Evolutionary conservation across 2,113 vertebrate species (phyloP).

Genomic region (Oncorhynchus masou): DNA sequence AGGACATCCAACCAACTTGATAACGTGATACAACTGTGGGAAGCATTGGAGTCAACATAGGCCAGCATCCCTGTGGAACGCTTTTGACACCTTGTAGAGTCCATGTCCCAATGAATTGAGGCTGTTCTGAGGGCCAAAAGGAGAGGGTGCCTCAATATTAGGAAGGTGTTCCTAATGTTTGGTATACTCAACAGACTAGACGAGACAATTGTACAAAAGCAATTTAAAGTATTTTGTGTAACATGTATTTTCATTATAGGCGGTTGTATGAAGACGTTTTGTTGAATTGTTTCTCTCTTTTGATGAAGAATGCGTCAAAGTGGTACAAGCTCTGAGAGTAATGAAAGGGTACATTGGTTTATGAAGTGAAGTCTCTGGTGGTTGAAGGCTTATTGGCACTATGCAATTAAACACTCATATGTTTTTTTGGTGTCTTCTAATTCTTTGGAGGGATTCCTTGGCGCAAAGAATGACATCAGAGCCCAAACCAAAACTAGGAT

Average conservation of each 20-base stretch:
- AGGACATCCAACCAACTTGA: too few species aligned
- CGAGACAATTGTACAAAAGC: not conserved
- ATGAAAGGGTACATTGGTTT: slow-evolving; percentile 60
- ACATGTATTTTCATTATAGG: not conserved
- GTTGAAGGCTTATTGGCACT: slow-evolving; percentile 28
- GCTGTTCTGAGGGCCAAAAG: too few species aligned
- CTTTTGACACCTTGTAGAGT: too few species aligned
- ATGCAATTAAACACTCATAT: slow-evolving; percentile 56
- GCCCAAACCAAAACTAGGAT: slow-evolving; percentile 28
- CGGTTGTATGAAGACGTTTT: not conserved
- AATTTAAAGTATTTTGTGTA: not conserved
- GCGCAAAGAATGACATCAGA: slow-evolving; percentile 36
- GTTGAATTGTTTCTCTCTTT: slow-evolving; percentile 2
- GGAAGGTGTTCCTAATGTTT: too few species aligned
- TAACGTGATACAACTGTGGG: too few species aligned
- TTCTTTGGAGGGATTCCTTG: slow-evolving; percentile 39
- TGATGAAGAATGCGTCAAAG: slow-evolving; percentile 44
- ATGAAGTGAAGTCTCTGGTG: slow-evolving; percentile 41
- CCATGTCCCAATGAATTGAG: too few species aligned
- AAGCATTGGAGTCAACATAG: too few species aligned
- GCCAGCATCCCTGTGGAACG: too few species aligned
- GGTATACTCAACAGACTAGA: not conserved
- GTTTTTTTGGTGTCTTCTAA: slow-evolving; percentile 16
- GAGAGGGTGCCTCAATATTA: too few species aligned
- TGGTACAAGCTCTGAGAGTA: slow-evolving; percentile 49